Evolutionary conservation across 2,888 invertebrate genomes (phyloP).

Genomic region (Eupelmus urozonus): DNA sequence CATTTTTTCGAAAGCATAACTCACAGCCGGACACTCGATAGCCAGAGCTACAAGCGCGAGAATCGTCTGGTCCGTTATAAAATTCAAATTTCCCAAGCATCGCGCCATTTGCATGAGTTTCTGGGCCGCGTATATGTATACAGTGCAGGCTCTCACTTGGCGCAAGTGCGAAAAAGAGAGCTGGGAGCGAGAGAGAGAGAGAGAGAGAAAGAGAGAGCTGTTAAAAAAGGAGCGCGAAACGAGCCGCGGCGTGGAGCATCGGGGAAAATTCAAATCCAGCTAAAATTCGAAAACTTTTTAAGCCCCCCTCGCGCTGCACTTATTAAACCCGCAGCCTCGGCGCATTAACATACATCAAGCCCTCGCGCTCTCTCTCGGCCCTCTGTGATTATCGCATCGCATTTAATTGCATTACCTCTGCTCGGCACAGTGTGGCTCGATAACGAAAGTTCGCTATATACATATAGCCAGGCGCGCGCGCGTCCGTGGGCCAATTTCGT

Average conservation of each 20-base stretch:
- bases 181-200: not conserved
- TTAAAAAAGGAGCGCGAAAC: not conserved
- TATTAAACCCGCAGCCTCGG: conserved; percentile 9
- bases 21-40: not conserved
- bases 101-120: conserved; percentile 38
- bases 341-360: conserved; percentile 42
- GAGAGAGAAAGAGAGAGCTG: conserved; percentile 3
- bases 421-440: not conserved
- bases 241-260: not conserved
- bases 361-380: not conserved
- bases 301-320: conserved; percentile 2
- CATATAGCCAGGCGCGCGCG: not conserved
- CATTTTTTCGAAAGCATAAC: not conserved
- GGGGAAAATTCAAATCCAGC: conserved; percentile 46
- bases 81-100: conserved; percentile 41
- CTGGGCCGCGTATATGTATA: no score
- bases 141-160: not conserved
- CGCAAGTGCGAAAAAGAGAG: not conserved
- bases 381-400: conserved; percentile 32
- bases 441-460: conserved; percentile 34
- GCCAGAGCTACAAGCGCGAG: conserved; percentile 20
- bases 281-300: conserved; percentile 46
- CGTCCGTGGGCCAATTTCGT: conserved; percentile 37
- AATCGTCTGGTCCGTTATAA: conserved; percentile 18
- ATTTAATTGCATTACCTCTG: not conserved